Base-by-base conservation (phyloP, 2,113 vertebrate species). In the Circaetus gallicus region DNA sequence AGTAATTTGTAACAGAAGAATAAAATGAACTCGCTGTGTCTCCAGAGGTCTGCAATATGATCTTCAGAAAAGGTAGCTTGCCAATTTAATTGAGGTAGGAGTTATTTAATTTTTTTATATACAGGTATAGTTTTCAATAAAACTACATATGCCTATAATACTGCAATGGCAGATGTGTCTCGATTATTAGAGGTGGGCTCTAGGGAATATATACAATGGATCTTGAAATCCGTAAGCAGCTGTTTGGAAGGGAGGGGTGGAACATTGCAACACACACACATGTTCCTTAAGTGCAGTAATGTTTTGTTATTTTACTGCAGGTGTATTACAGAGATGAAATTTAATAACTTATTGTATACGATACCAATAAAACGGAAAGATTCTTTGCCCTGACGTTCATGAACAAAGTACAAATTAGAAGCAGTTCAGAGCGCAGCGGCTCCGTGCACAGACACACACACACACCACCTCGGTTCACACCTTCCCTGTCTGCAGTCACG, bases 141-240 rank as follows among this genome's bases (percentile, higher is more conserved):
- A 97, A 95, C 97, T 97, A 96, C 96, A 97, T 96, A 96, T 97
- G 98, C 97, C 95, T 97, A 97, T 98, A 98, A 98, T 93, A 90
- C 86, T 95, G 98, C 98, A 95, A 97, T 97, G 96, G 98, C 98
- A 98, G 98, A 99, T 99, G 98, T 98, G 98, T 97, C 98, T 98
- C 98, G 98, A 98, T 98, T 98, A 99, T 97, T 98, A 98, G 98
- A 97, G 98, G 95, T 94, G 90, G 98, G 97, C 98, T 98, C 98
- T 85, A 62, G 98, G 98, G 99, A 98, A 97, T 98, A 94, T 16
- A 96, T 87, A 97, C 97, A 97, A 97, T 94, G 97, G 97, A 97
- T 98, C 96, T 96, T 90, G 96, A 97, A 98, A 97, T 97, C 97
- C 97, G 96, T 97, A 97, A 98, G 98, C 98, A 98, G 98, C 98